phyloP scores from a whole-genome alignment of 2,797 vertebrate genomes.

The Coregonus suidteri region DNA sequence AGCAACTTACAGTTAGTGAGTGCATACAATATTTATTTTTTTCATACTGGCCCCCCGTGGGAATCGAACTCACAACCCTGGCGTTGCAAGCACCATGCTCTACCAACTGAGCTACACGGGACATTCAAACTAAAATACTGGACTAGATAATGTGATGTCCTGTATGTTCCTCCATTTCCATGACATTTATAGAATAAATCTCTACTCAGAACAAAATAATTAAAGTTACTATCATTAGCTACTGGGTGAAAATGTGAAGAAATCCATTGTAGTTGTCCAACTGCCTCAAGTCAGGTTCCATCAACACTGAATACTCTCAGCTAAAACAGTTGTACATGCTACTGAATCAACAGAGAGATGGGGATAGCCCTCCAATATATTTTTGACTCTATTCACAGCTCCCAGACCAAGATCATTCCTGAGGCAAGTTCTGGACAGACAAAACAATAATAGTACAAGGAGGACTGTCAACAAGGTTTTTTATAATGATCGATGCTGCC shows the following conservation, averaged over 20 bases:
- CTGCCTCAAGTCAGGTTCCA: background rate
- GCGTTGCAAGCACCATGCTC: no score
- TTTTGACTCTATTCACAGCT: background rate
- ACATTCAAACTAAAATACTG: background rate
- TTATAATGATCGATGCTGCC: background rate
- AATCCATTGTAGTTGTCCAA: background rate
- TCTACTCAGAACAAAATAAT: background rate
- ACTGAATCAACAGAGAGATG: background rate
- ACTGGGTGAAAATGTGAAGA: background rate
- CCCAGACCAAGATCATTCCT: background rate
- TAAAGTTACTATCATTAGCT: background rate
- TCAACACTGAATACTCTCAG: background rate
- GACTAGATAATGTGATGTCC: constrained; percentile 9
- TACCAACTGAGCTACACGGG: no score
- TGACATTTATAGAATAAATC: background rate
- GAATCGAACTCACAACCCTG: no score
- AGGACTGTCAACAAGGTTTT: background rate
- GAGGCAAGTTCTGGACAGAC: background rate
- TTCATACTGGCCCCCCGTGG: no score
- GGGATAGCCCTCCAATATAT: background rate
- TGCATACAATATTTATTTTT: no score
- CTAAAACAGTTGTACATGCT: background rate
- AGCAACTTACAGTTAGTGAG: no score
- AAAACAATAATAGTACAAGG: background rate
- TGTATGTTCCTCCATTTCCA: constrained; percentile 3